Base-by-base conservation (phyloP, 2,888 invertebrate species). In the Rhopalosiphum nymphaeae region DNA sequence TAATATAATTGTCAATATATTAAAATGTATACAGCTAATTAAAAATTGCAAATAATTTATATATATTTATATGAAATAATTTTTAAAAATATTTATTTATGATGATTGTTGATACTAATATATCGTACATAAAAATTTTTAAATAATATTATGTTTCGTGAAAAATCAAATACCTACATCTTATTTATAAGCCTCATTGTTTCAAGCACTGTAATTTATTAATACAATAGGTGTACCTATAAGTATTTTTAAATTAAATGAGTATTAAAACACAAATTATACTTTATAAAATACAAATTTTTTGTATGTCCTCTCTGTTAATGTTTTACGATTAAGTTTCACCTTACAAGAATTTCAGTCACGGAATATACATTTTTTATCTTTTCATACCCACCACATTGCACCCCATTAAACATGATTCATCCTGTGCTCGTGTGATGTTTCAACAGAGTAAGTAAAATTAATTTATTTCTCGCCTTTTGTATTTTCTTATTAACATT, bases 401-500 rank as follows among this genome's bases (percentile, higher is more conserved):
- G 92, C 92, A 87, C 86, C 61, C 92, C 86, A 87, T 92, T 92
- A 61, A 87, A 92, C 92, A 61, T 61, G 86, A 61, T 26, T 49
- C 46, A 49, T 56, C 49, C 56, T 46, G 46, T 44, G n/a, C 26
- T 44, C 57, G 84, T 29, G 56, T 86, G 57, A 56, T 89, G n/a
- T 90, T 90, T 49, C 46, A 49, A 78, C 84, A 9, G 29, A 42
- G 53, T 53, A 84, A 46, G 53, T 44, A 25, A 86, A 46, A 25
- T 92, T 92, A 87, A 92, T 92, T 92, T 49, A 86, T 91, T 92
- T 46, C 46, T 29, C 61, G 61, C 49, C 61, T 61, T 57, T 25
- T n/a, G 29, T 29, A n/a, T 57, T 91, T 90, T 86, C 91, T 91
- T 91, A 92, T 87, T 87, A 87, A 87, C 46, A 87, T 92, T 92